Evolutionary conservation across 2,797 vertebrate species (phyloP).

Genomic region (Trichosurus vulpecula): DNA sequence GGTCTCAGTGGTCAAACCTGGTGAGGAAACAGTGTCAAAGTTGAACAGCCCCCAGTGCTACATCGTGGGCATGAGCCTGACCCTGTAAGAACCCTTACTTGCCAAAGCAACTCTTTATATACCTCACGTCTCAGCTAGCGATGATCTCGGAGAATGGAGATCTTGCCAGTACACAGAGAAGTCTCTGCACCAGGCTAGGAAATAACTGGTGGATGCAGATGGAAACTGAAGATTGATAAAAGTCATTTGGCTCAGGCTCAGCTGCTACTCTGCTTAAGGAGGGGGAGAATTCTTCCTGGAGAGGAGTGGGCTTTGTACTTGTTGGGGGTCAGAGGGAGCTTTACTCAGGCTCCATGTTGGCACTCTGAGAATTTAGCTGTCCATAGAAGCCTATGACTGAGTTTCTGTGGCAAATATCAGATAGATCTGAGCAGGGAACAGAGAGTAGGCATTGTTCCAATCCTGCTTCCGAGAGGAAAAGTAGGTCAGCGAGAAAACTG

Average conservation of each 20-base stretch:
- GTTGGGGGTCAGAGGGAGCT: slow-evolving; percentile 16
- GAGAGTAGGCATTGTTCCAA: slow-evolving; percentile 78
- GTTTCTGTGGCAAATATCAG: slow-evolving; percentile 73
- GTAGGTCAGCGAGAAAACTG: slow-evolving; percentile 89
- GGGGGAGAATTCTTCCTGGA: background rate
- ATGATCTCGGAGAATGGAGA: background rate
- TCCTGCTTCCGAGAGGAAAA: slow-evolving; percentile 78
- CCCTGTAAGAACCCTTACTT: background rate
- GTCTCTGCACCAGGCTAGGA: background rate
- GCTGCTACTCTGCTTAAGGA: background rate
- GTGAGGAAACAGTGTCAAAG: background rate
- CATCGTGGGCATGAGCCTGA: background rate
- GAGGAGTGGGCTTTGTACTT: background rate
- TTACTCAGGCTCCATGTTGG: slow-evolving; percentile 39
- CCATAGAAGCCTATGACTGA: slow-evolving; percentile 64
- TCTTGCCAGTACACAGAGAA: background rate
- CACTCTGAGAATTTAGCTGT: slow-evolving; percentile 6
- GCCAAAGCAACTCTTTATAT: background rate
- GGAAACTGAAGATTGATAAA: background rate
- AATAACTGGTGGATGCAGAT: background rate
- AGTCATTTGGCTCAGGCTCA: background rate
- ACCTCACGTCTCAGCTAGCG: background rate
- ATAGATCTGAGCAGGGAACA: slow-evolving; percentile 76
- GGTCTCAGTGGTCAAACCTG: background rate
- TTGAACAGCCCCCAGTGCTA: background rate